Evolutionary conservation across 92 coral and sea anemone species (phyloP).

Genomic region (Umimayanthus chanpuru): DNA sequence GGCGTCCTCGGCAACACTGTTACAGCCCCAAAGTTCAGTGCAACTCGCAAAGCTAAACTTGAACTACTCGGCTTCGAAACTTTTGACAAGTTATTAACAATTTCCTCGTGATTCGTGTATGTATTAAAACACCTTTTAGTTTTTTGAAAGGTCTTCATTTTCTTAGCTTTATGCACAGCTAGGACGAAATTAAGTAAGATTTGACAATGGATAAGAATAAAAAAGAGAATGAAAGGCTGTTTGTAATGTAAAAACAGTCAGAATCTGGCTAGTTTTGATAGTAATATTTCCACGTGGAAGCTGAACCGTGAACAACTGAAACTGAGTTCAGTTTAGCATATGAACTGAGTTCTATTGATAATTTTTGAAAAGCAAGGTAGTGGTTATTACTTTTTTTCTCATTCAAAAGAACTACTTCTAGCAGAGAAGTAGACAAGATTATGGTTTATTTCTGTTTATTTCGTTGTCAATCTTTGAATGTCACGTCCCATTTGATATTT

Average conservation of each 20-base stretch:
- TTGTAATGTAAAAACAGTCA: neutral
- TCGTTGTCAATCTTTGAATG: neutral
- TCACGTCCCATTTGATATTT: neutral
- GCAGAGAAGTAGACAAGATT: neutral
- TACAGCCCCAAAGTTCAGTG: neutral
- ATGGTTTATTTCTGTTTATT: neutral
- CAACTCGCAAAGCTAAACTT: no score
- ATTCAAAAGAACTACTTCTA: neutral
- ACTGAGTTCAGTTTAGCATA: neutral
- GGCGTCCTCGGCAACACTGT: neutral
- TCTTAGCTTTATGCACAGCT: no score
- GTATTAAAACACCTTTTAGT: neutral
- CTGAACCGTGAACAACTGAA: neutral
- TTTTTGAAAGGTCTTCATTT: neutral
- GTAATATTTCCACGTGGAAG: neutral
- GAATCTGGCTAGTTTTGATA: neutral
- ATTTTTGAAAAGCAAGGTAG: neutral
- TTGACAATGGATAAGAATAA: neutral
- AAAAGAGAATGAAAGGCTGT: neutral
- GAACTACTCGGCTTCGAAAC: neutral
- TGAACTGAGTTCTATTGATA: no score
- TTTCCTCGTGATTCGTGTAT: neutral
- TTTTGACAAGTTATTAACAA: neutral
- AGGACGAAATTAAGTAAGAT: neutral
- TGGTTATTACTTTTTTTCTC: neutral